Base-by-base conservation (phyloP, 2,888 invertebrate genomes). In the Notodonta ziczac region DNA sequence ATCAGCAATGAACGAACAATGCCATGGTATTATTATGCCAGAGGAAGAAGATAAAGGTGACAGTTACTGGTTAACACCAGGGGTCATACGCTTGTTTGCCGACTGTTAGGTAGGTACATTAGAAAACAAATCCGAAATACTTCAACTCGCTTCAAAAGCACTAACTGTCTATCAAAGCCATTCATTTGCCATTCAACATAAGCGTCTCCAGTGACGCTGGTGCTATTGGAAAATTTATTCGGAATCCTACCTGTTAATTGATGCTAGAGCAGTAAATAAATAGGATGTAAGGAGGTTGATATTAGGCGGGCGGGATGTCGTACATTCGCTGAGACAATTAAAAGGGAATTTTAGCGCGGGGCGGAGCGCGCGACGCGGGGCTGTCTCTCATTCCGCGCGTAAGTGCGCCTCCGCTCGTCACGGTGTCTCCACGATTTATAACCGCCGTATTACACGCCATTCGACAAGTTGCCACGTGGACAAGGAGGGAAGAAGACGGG, bases 391-490 rank as follows among this genome's bases (percentile, higher is more conserved):
- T 91, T 91, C 87, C 82, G 78, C 76, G 84, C 83, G 87, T 88
- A 88, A 90, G 86, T 87, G 85, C 84, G 87, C 84, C 83, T 83
- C 73, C 78, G 79, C 88, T 88, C 90, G 91, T 91, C 91, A 91
- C 88, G 74, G 85, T 84, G 86, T 84, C 89, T 83, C 78, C 81
- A 84, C 90, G 91, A 93, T 92, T 93, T 93, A 93, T 91, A 87
- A 82, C 81, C 84, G 78, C 87, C 83, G 86, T 92, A 93, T 92
- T 92, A 92, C 93, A 91, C 82, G 89, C 88, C 84, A 92, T 93
- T 93, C 92, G 91, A 93, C 93, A 92, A 88, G 85, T 87, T 84
- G 84, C 88, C 84, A 84, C 83, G 77, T 73, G 59, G 60, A 60
- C 69, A 67, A 78, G 50, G 78, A 88, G 65, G 64, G 75, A 74